Conservation (phyloP, 1,140 invertebrate species). For the Drosophila seguyi region DNA sequence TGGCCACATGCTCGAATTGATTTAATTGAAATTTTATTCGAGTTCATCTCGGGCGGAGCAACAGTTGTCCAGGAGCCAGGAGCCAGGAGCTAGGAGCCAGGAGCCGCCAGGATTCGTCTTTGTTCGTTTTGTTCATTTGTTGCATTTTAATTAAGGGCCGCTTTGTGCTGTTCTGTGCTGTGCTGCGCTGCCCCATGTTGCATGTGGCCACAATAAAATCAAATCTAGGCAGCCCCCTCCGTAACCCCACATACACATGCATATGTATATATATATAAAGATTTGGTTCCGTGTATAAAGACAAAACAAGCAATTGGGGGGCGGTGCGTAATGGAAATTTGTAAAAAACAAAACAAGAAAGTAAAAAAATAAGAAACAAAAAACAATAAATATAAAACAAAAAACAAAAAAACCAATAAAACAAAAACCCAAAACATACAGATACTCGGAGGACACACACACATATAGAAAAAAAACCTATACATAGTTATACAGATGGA, state of each 20-base stretch:
- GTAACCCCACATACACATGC: neutral
- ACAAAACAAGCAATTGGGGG: slow-evolving; percentile 8
- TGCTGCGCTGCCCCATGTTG: slow-evolving; percentile 18
- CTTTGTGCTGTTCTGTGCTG: slow-evolving; percentile 40
- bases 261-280: slow-evolving; percentile 12
- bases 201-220: slow-evolving; percentile 38
- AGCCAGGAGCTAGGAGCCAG: too few species aligned
- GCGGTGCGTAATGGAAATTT: slow-evolving; percentile 20
- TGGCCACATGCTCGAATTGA: slow-evolving; percentile 55
- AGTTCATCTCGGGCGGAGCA: slow-evolving; percentile 30
- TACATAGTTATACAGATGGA: slow-evolving; percentile 35
- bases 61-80: slow-evolving; percentile 50
- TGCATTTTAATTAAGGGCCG: slow-evolving; percentile 75
- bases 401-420: neutral
- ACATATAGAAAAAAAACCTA: slow-evolving; percentile 14
- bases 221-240: slow-evolving; percentile 26
- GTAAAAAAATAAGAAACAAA: neutral
- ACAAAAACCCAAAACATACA: neutral
- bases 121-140: slow-evolving; percentile 51
- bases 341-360: slow-evolving; percentile 12
- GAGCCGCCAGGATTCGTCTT: slow-evolving; percentile 8
- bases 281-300: slow-evolving; percentile 43
- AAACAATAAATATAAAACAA: too few species aligned
- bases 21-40: slow-evolving; percentile 65
- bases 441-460: neutral